Evolutionary conservation across 1,140 invertebrate genomes (phyloP), one percentile per base, ranked within the genome.

Genomic region (Pararge aegeria): DNA sequence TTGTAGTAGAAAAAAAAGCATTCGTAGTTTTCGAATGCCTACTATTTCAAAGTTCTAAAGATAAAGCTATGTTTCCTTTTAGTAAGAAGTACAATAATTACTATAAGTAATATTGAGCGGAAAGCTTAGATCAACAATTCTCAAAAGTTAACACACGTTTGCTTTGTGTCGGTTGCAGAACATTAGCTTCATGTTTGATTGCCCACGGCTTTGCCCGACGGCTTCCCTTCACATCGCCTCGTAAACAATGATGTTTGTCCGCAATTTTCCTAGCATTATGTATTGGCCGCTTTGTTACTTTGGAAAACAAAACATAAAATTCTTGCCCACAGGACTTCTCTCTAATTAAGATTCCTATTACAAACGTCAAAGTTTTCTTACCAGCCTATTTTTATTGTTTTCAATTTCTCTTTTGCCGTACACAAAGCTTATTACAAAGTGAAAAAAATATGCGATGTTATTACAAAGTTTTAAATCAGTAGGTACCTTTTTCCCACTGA

Each of bases 371-470:
- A 34, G 30, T 34, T 34, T 34, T 34, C 30, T 12, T 34, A 34
- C 7, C 7, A 12, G n/a, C 30, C 7, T 34, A 12, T 34, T 34
- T 34, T n/a, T 34, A 34, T 10, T 34, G n/a, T 34, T 34, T 34
- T 34, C 30, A 34, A 34, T 34, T 10, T 34, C 30, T n/a, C 30
- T 34, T 34, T 34, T 34, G 10, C 7, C 30, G 24, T 4, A 24
- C 24, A 24, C 30, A 34, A 34, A 34, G 30, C 30, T 34, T 34
- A 34, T 34, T 34, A 34, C 30, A 34, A 34, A 34, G 30, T 34
- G 10, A 34, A 34, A 12, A 34, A 34, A 34, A 34, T 34, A 34
- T 12, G 30, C 30, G 30, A 34, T 34, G 30, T 34, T 34, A 12
- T 34, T 34, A n/a, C 3, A 34, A 34, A 34, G n/a, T 7, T 34